Evolutionary conservation across 2,888 invertebrate genomes (phyloP).

Genomic region (Argyra leucocephala): DNA sequence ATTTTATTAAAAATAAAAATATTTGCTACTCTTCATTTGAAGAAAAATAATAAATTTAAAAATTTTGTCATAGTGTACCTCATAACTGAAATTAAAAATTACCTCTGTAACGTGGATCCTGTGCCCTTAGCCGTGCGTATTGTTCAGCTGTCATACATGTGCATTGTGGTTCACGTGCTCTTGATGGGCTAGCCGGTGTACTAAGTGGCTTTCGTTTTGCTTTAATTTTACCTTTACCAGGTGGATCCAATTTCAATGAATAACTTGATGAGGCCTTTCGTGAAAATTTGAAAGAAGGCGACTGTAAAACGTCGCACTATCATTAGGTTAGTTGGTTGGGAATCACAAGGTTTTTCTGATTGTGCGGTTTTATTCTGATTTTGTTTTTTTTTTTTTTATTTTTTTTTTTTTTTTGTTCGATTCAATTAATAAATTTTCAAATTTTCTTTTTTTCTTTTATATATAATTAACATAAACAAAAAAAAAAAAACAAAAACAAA

Average conservation of each 20-base stretch:
- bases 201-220: conserved; percentile 83
- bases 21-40: too few relatives aligned
- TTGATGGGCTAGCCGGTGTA: conserved; percentile 85
- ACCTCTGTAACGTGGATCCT: conserved; percentile 72
- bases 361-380: conserved; percentile 36
- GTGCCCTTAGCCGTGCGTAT: conserved; percentile 72
- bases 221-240: conserved; percentile 76
- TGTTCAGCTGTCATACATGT: conserved; percentile 93
- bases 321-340: conserved; percentile 47
- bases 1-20: too few relatives aligned
- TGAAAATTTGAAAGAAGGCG: conserved; percentile 95
- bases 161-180: conserved; percentile 78
- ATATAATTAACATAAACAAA: neutral
- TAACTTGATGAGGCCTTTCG: conserved; percentile 95
- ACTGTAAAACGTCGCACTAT: conserved; percentile 69
- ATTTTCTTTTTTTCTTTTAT: conserved; percentile 13
- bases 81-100: conserved; percentile 10
- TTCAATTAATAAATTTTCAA: conserved; percentile 25
- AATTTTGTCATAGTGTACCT: too few relatives aligned
- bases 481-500: neutral
- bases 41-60: too few relatives aligned
- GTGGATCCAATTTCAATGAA: conserved; percentile 87
- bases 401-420: conserved; percentile 22
- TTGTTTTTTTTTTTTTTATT: conserved; percentile 22
- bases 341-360: conserved; percentile 43